Conservation (phyloP, 2,113 vertebrate genomes). For the Raja brachyura region DNA sequence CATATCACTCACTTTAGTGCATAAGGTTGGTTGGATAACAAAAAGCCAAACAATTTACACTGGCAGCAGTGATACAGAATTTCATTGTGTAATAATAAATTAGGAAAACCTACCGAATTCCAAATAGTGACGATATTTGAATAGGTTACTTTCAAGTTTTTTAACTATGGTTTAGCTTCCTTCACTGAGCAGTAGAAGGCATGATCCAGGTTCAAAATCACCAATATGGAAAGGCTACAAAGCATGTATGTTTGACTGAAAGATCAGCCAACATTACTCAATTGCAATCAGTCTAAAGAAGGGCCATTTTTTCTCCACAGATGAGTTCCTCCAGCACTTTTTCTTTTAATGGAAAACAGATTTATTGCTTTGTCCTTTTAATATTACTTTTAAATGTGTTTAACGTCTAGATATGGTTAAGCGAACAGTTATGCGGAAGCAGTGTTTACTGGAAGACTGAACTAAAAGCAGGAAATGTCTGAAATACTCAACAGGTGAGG, state of each 20-base stretch:
- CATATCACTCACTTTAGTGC: not conserved
- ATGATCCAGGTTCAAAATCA: not conserved
- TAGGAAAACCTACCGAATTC: not conserved
- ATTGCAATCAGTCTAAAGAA: too few relatives aligned
- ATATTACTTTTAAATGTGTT: not conserved
- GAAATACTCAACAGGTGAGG: too few relatives aligned
- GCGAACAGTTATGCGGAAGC: not conserved
- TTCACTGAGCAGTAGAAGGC: not conserved
- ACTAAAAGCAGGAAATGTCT: too few relatives aligned
- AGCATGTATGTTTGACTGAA: not conserved
- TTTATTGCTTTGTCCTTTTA: not conserved
- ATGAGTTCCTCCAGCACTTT: too few relatives aligned
- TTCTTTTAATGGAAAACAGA: not conserved
- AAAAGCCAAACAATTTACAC: not conserved
- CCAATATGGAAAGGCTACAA: not conserved
- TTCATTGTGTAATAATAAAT: not conserved
- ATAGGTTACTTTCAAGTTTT: not conserved
- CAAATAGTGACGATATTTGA: not conserved
- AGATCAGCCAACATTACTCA: not conserved
- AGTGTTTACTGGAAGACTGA: too few relatives aligned
- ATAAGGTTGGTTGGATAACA: not conserved
- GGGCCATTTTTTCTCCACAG: too few relatives aligned
- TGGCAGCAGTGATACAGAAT: not conserved
- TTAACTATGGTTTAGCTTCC: not conserved
- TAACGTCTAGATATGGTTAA: not conserved